Evolutionary conservation across 2,888 invertebrate species (phyloP), one percentile per base, ranked within the genome.

Genomic region (Ramazzottius varieornatus): DNA sequence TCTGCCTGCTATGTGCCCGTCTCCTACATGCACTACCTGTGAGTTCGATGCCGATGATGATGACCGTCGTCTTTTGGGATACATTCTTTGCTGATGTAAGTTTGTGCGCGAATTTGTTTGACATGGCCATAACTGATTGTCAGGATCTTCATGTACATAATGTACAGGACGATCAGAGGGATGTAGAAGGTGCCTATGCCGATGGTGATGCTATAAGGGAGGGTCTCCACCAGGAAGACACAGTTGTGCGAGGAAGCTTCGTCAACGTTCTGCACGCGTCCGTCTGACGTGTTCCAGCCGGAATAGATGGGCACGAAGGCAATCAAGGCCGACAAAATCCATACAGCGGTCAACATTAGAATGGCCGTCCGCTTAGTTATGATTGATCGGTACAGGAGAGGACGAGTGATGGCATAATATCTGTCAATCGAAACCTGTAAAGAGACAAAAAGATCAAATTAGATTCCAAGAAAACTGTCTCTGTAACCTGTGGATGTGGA

Each of bases 271-370:
- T 64, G 64, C 29, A 64, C 20, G n/a, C 64, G 33, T 29, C 64
- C 64, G 64, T 64, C 64, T 4, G 33, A 8, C 33, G 64, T 64
- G 29, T 64, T 64, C 64, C 64, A 64, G 20, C 64, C 64, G 32
- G 33, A 33, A 32, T 64, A 64, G 33, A 64, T 33, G 33, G 64
- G 64, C 64, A 64, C 64, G 29, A 64, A 64, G n/a, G 64, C 64
- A 24, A 64, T 33, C 32, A 33, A 20, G 33, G 33, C 33, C 13
- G 64, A 32, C 20, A 64, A 20, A 32, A 64, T 16, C 64, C 64
- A 64, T 4, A 32, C 32, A 2, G 32, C 20, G 20, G 64, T n/a
- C 33, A 64, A 33, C 64, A 33, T n/a, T 8, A 24, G 29, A 20
- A 32, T 29, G 20, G 64, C 64, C 4, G 33, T 32, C 13, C 20